phyloP scores from a whole-genome alignment of 2,113 vertebrate species.

The Dascyllus trimaculatus region DNA sequence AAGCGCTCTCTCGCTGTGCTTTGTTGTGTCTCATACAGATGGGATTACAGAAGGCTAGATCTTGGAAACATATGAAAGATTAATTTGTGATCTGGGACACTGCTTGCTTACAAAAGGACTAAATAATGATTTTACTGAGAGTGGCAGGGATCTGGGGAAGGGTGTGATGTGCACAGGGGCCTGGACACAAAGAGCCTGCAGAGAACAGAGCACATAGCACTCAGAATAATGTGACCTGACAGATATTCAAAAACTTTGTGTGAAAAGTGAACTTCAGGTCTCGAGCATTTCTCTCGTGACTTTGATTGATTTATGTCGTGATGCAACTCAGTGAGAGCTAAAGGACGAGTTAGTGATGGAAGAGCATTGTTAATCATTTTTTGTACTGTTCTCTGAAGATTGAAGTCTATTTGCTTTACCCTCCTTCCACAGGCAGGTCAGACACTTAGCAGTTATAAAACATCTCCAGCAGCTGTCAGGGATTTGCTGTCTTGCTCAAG shows the following conservation, averaged over 20 bases:
- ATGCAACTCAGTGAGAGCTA: constrained; percentile 5
- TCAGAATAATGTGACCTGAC: constrained; percentile 65
- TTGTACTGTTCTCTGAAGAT: constrained; percentile 35
- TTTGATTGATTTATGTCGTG: constrained; percentile 40
- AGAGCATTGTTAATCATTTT: constrained; percentile 22
- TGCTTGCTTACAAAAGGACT: constrained; percentile 87
- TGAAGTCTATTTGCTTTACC: constrained; percentile 13
- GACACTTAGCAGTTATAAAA: constrained; percentile 38
- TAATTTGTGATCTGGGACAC: constrained; percentile 87
- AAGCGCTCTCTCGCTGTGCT: constrained; percentile 80
- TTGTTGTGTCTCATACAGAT: constrained; percentile 88
- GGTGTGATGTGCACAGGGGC: constrained; percentile 65
- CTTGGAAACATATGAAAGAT: constrained; percentile 89
- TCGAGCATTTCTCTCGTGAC: constrained; percentile 6
- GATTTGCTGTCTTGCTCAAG: constrained; percentile 50
- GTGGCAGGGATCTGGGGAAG: constrained; percentile 77
- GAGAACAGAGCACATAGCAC: constrained; percentile 50
- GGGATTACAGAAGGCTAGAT: constrained; percentile 88
- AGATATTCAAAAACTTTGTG: constrained; percentile 61
- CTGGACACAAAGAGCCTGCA: constrained; percentile 67
- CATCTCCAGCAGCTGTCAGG: constrained; percentile 27
- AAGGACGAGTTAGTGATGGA: constrained; percentile 23
- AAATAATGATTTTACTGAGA: constrained; percentile 86
- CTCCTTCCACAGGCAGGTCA: constrained; percentile 34
- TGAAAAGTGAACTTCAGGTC: constrained; percentile 55